Base-by-base conservation (phyloP, 2,888 invertebrate genomes). In the Drosophila nr. perissopoda region DNA sequence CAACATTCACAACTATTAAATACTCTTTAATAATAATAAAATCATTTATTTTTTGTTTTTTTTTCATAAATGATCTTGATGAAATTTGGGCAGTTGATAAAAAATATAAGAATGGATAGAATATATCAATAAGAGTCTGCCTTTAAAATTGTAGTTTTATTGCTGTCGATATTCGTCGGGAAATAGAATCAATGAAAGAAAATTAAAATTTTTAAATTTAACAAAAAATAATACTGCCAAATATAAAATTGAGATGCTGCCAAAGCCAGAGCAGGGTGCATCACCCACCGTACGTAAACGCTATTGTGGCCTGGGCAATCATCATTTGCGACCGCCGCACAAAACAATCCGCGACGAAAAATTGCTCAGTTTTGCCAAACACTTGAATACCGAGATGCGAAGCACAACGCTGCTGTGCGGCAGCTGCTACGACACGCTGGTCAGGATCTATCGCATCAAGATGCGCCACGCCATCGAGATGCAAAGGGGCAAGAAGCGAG, bases 221-320 rank as follows among this genome's bases (percentile, higher is more conserved):
- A 58, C 33, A 13, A 49, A 27, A 29, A 31, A 29, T 4, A 46
- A 78, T n/a, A 29, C 69, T 31, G 25, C 4, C n/a, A 57, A 46
- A 16, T 16, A 7, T 2, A 40, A 5, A 2, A 34, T 27, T 11
- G 49, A 27, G 8, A 76, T 76, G 76, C 11, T 71, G 29, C 25
- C 48, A 27, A 42, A 29, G 33, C 34, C 25, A 11, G 52, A 67
- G 10, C 42, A 65, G 25, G 3, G 7, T 1, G 0, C 13, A 21
- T 29, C 69, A 8, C 40, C 60, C 2, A 1, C n/a, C 2, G 7
- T 7, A 13, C 59, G 51, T 2, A 67, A 34, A 2, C 67, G 71
- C 4, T 83, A 70, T 38, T 81, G 81, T 25, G 78, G 67, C 6
- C 16, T 81, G 21, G 84, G 83, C 16, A 58, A 64, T 1, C 81